A percentile compares a stretch with the other conserved stretches of the same genome.
Evolutionary conservation across 2,888 invertebrate species (phyloP).

Genomic region (Spilarctia lutea): DNA sequence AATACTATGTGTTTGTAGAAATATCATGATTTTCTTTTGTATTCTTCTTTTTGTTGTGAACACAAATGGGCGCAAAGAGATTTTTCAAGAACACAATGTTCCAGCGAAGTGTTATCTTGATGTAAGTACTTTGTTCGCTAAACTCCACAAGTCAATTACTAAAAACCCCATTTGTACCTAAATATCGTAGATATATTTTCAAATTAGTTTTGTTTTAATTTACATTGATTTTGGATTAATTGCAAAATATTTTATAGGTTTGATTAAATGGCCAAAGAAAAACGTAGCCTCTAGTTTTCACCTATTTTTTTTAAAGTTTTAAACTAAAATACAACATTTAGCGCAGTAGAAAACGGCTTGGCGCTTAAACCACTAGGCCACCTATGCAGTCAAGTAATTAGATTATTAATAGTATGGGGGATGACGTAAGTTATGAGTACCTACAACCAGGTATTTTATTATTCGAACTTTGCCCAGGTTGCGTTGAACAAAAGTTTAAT

Average conservation of each 20-base stretch:
- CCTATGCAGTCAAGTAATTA: too few relatives aligned
- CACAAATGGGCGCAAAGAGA: conserved; percentile 12
- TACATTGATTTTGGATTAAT: background rate
- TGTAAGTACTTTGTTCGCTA: background rate
- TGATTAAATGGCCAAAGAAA: background rate
- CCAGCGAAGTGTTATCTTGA: conserved; percentile 8
- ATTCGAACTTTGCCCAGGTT: background rate
- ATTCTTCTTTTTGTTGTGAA: conserved; percentile 36
- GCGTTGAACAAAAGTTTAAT: background rate
- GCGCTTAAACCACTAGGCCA: too few relatives aligned
- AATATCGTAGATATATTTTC: background rate
- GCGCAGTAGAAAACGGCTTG: too few relatives aligned
- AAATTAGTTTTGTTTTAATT: background rate
- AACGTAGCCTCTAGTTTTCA: too few relatives aligned
- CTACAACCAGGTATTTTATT: background rate
- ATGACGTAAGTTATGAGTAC: background rate
- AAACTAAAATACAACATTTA: too few relatives aligned
- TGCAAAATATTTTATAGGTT: background rate
- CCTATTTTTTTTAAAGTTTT: too few relatives aligned
- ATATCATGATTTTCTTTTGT: conserved; percentile 42
- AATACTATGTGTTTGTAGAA: conserved; percentile 51
- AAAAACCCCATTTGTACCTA: background rate
- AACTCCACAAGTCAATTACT: conserved; percentile 1
- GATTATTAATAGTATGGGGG: background rate
- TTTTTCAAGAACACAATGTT: conserved; percentile 18